Evolutionary conservation across 2,797 vertebrate species (phyloP).

Genomic region (Sebastes vulpes): DNA sequence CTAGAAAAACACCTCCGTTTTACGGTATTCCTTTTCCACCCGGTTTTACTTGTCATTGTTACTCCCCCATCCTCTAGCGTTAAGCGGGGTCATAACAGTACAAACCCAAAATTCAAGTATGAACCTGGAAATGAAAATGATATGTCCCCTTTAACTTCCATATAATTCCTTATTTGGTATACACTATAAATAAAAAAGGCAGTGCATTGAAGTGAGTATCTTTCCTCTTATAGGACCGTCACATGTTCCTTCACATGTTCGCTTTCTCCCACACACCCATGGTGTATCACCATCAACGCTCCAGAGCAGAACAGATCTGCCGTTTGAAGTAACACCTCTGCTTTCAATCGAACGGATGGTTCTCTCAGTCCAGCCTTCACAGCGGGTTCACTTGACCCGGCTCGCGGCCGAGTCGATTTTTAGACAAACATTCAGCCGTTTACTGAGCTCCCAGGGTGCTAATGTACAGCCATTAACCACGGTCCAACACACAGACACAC

Average conservation of each 20-base stretch:
- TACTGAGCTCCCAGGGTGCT: conserved; percentile 21
- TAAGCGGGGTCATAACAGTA: too few relatives aligned
- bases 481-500: conserved; percentile 12
- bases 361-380: neutral
- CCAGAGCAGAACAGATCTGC: neutral
- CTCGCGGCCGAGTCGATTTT: neutral
- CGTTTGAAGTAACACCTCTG: neutral
- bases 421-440: conserved; percentile 26
- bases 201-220: neutral
- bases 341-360: neutral
- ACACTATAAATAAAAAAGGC: neutral
- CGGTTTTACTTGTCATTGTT: too few relatives aligned
- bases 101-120: too few relatives aligned
- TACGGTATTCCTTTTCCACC: too few relatives aligned
- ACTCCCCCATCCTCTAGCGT: too few relatives aligned
- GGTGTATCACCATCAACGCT: neutral
- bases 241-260: neutral
- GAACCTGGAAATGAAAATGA: too few relatives aligned
- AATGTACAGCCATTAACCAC: conserved; percentile 31
- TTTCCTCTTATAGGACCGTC: neutral
- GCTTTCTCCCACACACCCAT: neutral
- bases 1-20: too few relatives aligned
- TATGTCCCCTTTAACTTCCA: neutral
- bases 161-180: neutral
- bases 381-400: conserved; percentile 7